phyloP scores from a whole-genome alignment of 2,113 vertebrate genomes.

The Morone chrysops region DNA sequence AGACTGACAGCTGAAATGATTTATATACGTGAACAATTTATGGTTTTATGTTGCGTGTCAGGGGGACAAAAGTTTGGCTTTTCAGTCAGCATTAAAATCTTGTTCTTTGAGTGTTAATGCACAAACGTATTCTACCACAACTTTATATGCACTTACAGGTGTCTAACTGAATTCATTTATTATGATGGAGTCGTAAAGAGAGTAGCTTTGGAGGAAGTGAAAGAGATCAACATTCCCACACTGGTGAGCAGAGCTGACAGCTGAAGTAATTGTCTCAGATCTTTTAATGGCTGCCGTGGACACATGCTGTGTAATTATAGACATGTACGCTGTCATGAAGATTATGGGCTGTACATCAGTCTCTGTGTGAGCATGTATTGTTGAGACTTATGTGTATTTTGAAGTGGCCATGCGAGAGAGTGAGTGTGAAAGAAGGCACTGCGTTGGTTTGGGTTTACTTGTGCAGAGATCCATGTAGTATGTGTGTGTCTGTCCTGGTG shows the following conservation, averaged over 20 bases:
- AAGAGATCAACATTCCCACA: slow-evolving; percentile 14
- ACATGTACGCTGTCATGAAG: slow-evolving; percentile 43
- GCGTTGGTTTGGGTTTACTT: not conserved
- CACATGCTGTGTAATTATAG: slow-evolving; percentile 50
- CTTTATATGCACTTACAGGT: not conserved
- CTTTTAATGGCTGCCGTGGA: slow-evolving; percentile 7
- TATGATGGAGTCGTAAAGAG: not conserved
- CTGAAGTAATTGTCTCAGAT: slow-evolving; percentile 38
- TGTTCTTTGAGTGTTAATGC: not conserved
- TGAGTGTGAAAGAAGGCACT: not conserved
- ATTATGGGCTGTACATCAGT: slow-evolving; percentile 39
- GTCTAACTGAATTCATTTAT: not conserved
- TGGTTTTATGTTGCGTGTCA: not conserved
- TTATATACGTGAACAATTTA: not conserved
- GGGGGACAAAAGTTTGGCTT: not conserved
- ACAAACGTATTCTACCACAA: no score
- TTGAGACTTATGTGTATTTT: not conserved
- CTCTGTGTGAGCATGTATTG: not conserved
- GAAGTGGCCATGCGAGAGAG: not conserved
- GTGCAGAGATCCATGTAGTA: not conserved
- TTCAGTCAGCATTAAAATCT: not conserved
- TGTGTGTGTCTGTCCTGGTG: not conserved
- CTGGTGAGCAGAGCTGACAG: slow-evolving; percentile 36
- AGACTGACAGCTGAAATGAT: not conserved
- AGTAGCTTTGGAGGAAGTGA: not conserved